phyloP scores from a whole-genome alignment of 2,797 vertebrate species.

The Oreonectes daqikongensis region DNA sequence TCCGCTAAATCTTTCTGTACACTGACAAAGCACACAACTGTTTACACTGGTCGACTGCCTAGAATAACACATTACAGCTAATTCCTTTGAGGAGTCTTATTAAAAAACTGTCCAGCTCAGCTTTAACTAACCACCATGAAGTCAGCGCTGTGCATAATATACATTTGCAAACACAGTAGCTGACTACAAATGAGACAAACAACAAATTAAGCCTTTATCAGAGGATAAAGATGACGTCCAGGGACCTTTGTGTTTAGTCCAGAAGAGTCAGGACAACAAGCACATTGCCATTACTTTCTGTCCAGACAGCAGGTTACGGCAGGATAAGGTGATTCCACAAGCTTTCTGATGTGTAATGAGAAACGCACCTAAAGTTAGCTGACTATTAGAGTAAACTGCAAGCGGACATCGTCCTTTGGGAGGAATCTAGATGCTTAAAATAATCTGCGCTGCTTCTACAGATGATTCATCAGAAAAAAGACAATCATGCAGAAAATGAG shows the following conservation, averaged over 20 bases:
- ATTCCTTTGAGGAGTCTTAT: slow-evolving; percentile 19
- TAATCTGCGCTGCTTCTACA: slow-evolving; percentile 7
- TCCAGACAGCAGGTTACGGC: slow-evolving; percentile 22
- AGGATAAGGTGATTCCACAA: slow-evolving; percentile 45
- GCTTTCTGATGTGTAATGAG: slow-evolving; percentile 57
- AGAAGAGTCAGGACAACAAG: slow-evolving; percentile 38
- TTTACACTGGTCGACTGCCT: slow-evolving; percentile 13
- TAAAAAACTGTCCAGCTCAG: slow-evolving; percentile 29
- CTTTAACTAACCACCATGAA: slow-evolving; percentile 13
- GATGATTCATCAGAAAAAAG: slow-evolving; percentile 31
- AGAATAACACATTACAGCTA: slow-evolving; percentile 2
- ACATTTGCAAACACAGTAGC: slow-evolving; percentile 25
- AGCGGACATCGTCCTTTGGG: slow-evolving; percentile 19
- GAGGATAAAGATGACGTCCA: slow-evolving; percentile 5
- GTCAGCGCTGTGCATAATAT: slow-evolving; percentile 19
- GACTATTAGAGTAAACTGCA: slow-evolving; percentile 40
- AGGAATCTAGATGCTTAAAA: slow-evolving; percentile 28
- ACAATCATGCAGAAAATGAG: slow-evolving; percentile 10
- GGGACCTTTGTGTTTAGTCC: slow-evolving; percentile 8
- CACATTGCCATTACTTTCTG: slow-evolving; percentile 49
- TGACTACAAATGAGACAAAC: slow-evolving; percentile 13
- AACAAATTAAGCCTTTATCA: slow-evolving; percentile 33
- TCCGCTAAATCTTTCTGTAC: slow-evolving; percentile 10
- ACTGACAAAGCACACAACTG: background rate
- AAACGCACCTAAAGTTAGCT: slow-evolving; percentile 44